Percentiles rank a stretch among this genome's conserved stretches.
phyloP scores from a whole-genome alignment of 2,888 invertebrate species.

The Apeira syringaria region DNA sequence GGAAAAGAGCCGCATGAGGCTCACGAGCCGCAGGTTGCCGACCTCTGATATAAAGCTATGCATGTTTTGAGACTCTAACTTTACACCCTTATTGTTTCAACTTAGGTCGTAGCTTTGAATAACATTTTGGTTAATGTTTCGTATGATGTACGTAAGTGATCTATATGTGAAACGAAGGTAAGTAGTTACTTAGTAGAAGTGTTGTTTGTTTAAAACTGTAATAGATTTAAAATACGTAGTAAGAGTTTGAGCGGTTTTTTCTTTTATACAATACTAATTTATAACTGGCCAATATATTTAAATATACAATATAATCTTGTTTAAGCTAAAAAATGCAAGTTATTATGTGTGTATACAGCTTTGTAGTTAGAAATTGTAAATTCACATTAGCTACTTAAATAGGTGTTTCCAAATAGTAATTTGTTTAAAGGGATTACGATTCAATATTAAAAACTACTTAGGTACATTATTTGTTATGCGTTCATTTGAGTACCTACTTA shows the following conservation, averaged over 20 bases:
- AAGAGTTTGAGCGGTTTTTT: slow-evolving; percentile 50
- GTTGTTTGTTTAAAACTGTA: slow-evolving; percentile 56
- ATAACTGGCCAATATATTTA: slow-evolving; percentile 53
- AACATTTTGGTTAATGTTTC: slow-evolving; percentile 13
- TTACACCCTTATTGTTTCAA: slow-evolving; percentile 13
- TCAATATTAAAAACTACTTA: slow-evolving; percentile 34
- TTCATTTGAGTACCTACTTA: slow-evolving; percentile 3
- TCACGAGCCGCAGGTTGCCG: too few relatives aligned
- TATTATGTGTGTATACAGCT: slow-evolving; percentile 61
- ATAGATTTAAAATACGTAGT: slow-evolving; percentile 42
- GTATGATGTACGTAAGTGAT: slow-evolving; percentile 46
- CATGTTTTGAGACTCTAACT: slow-evolving; percentile 26
- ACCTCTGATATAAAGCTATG: too few relatives aligned
- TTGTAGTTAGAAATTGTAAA: slow-evolving; percentile 66
- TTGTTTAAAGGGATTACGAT: slow-evolving; percentile 33
- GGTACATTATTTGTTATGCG: slow-evolving; percentile 15
- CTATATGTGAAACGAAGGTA: slow-evolving; percentile 60
- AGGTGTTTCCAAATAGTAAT: slow-evolving; percentile 52
- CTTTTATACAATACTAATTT: slow-evolving; percentile 43
- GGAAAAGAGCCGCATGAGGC: too few relatives aligned
- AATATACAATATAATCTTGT: slow-evolving; percentile 45
- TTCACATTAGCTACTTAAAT: slow-evolving; percentile 44
- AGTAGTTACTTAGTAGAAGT: slow-evolving; percentile 46
- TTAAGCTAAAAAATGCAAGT: slow-evolving; percentile 38
- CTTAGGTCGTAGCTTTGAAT: slow-evolving; percentile 7